Evolutionary conservation across 1,140 invertebrate genomes (phyloP).

Genomic region (Aphelenchoides avenae): DNA sequence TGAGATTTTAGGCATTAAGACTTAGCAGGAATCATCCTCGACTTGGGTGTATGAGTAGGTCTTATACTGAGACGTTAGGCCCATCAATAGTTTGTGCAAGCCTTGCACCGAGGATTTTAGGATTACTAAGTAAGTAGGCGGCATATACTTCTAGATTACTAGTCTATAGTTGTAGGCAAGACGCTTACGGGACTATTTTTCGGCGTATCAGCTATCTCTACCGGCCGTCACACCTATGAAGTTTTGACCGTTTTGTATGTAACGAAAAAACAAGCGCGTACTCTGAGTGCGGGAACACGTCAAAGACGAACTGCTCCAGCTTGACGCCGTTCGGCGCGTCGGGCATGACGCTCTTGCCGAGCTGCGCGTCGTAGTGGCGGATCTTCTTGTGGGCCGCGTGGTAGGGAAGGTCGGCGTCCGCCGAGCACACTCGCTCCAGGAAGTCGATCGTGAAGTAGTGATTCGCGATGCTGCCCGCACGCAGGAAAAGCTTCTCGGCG

Average conservation of each 20-base stretch:
- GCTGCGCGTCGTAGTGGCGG: constrained; percentile 73
- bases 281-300: constrained; percentile 87
- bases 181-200: no score
- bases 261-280: constrained; percentile 61
- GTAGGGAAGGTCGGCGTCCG: constrained; percentile 68
- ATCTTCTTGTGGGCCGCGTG: constrained; percentile 98
- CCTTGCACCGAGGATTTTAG: no score
- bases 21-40: no score
- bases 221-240: no score
- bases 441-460: constrained; percentile 90
- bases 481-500: constrained; percentile 75
- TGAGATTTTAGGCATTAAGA: no score
- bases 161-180: no score
- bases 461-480: constrained; percentile 94
- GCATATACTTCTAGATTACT: no score
- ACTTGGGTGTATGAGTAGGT: no score
- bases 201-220: no score
- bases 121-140: no score
- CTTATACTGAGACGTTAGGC: no score
- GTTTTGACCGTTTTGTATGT: background rate
- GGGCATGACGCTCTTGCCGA: constrained; percentile 69
- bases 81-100: no score
- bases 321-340: constrained; percentile 88
- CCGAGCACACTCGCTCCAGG: constrained; percentile 66
- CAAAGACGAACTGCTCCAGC: constrained; percentile 98